These are phyloP conservation scores for Ataeniobius toweri DNA, from an alignment of 2,797 vertebrate genomes.

Conservation along the genomic window DNA sequence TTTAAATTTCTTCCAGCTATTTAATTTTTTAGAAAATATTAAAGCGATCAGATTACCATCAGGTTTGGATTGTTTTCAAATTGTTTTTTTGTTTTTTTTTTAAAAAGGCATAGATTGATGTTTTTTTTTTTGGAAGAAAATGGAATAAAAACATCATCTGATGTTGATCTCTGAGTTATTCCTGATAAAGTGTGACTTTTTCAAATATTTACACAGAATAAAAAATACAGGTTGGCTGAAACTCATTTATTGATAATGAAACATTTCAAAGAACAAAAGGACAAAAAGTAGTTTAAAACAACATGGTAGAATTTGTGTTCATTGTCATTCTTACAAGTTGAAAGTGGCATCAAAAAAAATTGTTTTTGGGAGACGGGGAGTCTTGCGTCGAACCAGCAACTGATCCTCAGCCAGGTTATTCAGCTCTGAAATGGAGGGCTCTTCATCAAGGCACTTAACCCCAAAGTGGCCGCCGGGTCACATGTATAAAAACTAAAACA, in stretches of 20 bases:
- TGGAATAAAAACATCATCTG: conserved; percentile 75
- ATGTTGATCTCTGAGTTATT: conserved; percentile 53
- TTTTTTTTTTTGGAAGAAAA: conserved; percentile 71
- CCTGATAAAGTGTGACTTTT: not conserved
- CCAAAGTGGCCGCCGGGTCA: conserved; percentile 64
- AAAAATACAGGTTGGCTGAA: conserved; percentile 50
- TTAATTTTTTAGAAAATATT: conserved; percentile 61
- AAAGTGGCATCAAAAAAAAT: conserved; percentile 74
- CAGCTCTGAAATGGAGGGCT: conserved; percentile 71
- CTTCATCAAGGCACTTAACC: conserved; percentile 78
- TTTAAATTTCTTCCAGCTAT: conserved; percentile 57
- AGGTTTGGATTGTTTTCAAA: conserved; percentile 74
- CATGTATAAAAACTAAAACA: conserved; percentile 59
- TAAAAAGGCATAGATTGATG: conserved; percentile 72
- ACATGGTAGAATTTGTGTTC: conserved; percentile 69
- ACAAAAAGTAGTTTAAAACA: conserved; percentile 79
- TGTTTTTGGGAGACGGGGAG: conserved; percentile 34
- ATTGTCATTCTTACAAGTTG: conserved; percentile 74
- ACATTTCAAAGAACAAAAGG: conserved; percentile 74
- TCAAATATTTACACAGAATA: conserved; percentile 51
- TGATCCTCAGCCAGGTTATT: conserved; percentile 72
- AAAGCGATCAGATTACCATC: conserved; percentile 63
- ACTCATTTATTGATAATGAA: conserved; percentile 79
- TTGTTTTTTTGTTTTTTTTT: conserved; percentile 69
- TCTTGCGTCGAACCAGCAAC: conserved; percentile 74